A percentile compares a stretch with the other conserved stretches of the same genome.
Conservation (phyloP, 92 coral and sea anemone genomes). For the Hydrozoanthus gracilis region DNA sequence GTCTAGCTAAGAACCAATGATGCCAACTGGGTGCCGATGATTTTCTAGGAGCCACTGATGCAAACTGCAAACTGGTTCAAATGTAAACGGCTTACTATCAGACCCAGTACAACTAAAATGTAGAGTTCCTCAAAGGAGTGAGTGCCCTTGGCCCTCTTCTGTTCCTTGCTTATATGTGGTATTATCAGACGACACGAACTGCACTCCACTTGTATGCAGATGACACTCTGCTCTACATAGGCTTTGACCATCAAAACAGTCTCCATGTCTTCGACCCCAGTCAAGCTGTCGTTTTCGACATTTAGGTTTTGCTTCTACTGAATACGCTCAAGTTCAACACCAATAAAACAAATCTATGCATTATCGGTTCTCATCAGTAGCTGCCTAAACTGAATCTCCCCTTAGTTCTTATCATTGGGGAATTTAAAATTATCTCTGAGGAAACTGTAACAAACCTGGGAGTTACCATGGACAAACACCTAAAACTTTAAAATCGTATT, state of each 20-base stretch:
- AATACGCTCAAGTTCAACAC: neutral
- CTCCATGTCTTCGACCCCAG: neutral
- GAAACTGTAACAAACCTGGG: neutral
- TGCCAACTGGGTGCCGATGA: neutral
- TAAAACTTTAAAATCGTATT: neutral
- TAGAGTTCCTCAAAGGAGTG: no score
- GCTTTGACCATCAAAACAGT: neutral
- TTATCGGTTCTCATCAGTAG: neutral
- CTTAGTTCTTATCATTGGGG: neutral
- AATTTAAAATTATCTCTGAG: neutral
- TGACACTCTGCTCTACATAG: neutral
- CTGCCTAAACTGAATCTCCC: neutral
- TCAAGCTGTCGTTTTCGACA: neutral
- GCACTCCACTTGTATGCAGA: neutral
- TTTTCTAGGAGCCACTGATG: no score
- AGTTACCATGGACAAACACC: neutral
- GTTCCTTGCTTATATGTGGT: neutral
- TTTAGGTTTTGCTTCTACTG: neutral
- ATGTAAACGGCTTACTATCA: no score
- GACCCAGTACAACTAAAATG: no score
- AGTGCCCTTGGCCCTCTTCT: neutral
- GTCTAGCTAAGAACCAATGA: slow-evolving; percentile 7
- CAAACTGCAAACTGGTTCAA: neutral
- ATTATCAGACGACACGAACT: no score
- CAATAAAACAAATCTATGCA: neutral